Evolutionary conservation across 2,888 invertebrate species (phyloP).

Genomic region (Galeopsomyia nigrocyanea): DNA sequence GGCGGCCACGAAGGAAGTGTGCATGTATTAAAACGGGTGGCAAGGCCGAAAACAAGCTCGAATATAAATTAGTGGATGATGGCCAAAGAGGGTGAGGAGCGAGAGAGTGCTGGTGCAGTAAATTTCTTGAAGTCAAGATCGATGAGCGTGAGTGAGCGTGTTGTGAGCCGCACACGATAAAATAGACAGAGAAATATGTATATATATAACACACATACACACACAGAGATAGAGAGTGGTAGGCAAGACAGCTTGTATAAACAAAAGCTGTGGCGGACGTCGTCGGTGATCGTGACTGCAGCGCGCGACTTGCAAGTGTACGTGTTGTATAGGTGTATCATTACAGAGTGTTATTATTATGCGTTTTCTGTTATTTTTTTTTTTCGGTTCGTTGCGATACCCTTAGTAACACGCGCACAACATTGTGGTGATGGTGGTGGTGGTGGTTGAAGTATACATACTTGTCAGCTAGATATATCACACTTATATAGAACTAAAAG

Average conservation of each 20-base stretch:
- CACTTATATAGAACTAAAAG: not conserved
- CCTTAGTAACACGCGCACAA: slow-evolving; percentile 26
- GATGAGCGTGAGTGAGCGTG: not conserved
- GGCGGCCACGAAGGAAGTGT: not conserved
- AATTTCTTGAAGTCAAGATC: not conserved
- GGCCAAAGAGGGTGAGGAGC: not conserved
- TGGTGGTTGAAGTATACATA: no score
- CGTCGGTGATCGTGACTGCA: not conserved
- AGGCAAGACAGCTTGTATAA: not conserved
- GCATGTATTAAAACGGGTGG: no score
- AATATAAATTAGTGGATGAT: no score
- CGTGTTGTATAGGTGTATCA: no score
- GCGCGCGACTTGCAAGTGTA: not conserved
- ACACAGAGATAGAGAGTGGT: no score
- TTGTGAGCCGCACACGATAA: no score
- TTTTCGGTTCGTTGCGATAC: not conserved
- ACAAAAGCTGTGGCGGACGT: slow-evolving; percentile 25
- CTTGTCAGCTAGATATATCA: not conserved
- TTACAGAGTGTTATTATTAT: no score
- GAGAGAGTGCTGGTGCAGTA: not conserved
- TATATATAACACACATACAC: no score
- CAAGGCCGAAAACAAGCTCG: no score
- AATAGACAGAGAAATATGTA: no score
- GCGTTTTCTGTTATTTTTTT: no score
- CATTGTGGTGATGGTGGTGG: slow-evolving; percentile 27